phyloP scores from a whole-genome alignment of 2,113 vertebrate genomes.

The Channa maculata region DNA sequence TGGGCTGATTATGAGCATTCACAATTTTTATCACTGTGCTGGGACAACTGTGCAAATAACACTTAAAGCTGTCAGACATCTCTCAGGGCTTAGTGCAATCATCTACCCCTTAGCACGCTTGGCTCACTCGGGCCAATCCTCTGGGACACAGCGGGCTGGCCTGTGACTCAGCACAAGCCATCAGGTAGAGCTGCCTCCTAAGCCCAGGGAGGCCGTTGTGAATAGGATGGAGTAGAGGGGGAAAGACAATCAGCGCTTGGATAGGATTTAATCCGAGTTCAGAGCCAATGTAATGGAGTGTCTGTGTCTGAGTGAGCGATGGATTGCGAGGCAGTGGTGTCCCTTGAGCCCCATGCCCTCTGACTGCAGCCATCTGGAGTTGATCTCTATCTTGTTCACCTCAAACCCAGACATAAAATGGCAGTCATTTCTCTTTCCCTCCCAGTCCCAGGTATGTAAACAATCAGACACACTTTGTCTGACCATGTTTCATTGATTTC shows the following conservation, averaged over 20 bases:
- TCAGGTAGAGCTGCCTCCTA: constrained; percentile 40
- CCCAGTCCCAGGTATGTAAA: constrained; percentile 73
- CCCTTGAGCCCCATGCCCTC: constrained; percentile 63
- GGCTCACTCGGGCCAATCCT: constrained; percentile 46
- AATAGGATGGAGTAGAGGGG: constrained; percentile 59
- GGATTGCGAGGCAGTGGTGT: constrained; percentile 50
- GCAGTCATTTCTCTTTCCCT: constrained; percentile 59
- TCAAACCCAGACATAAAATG: constrained; percentile 70
- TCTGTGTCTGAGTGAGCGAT: constrained; percentile 66
- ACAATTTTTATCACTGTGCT: constrained; percentile 47
- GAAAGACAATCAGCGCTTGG: constrained; percentile 68
- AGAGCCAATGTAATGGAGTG: constrained; percentile 72
- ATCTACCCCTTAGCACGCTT: constrained; percentile 31
- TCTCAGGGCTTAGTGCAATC: constrained; percentile 46
- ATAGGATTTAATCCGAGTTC: constrained; percentile 75
- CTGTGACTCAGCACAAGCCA: constrained; percentile 26
- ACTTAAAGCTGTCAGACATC: constrained; percentile 44
- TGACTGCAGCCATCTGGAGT: constrained; percentile 78
- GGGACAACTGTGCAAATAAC: constrained; percentile 68
- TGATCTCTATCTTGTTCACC: constrained; percentile 73
- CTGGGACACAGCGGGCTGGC: constrained; percentile 15
- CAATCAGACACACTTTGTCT: constrained; percentile 77
- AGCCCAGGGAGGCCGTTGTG: constrained; percentile 54
- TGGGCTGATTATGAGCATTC: constrained; percentile 55
- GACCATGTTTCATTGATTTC: constrained; percentile 76